phyloP scores from a whole-genome alignment of 1,140 invertebrate genomes.

The Hyphantria cunea region DNA sequence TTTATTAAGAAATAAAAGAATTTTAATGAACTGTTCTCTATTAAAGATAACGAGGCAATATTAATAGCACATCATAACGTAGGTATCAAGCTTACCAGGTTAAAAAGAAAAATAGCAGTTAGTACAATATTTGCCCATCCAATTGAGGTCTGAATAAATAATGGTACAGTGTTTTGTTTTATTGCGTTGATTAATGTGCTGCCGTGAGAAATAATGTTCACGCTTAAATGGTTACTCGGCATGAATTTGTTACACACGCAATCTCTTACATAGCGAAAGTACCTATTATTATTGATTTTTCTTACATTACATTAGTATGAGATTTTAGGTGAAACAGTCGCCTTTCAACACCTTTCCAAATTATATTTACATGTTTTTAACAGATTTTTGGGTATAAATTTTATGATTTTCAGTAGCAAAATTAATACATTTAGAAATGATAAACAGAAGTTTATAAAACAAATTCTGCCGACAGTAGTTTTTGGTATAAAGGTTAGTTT shows the following conservation, averaged over 20 bases:
- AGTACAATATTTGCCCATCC: constrained; percentile 4
- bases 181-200: constrained; percentile 9
- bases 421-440: no score
- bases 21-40: no score
- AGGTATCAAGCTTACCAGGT: background rate
- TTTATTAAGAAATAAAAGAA: no score
- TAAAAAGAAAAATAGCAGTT: constrained; percentile 1
- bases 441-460: no score
- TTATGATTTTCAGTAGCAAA: no score
- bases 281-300: constrained; percentile 19
- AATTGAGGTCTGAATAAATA: constrained; percentile 8
- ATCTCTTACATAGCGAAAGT: constrained; percentile 8
- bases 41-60: background rate
- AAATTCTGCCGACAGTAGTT: no score
- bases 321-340: no score
- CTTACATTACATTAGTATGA: no score
- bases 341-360: no score
- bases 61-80: background rate
- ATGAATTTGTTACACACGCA: constrained; percentile 24
- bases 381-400: no score
- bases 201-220: constrained; percentile 27
- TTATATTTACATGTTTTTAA: no score
- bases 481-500: no score
- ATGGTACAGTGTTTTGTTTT: constrained; percentile 21
- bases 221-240: constrained; percentile 15